Percentiles rank a stretch among this genome's conserved stretches.
These are phyloP conservation scores for Chanos chanos DNA, from an alignment of 2,797 vertebrate genomes.

Conservation along the genomic window DNA sequence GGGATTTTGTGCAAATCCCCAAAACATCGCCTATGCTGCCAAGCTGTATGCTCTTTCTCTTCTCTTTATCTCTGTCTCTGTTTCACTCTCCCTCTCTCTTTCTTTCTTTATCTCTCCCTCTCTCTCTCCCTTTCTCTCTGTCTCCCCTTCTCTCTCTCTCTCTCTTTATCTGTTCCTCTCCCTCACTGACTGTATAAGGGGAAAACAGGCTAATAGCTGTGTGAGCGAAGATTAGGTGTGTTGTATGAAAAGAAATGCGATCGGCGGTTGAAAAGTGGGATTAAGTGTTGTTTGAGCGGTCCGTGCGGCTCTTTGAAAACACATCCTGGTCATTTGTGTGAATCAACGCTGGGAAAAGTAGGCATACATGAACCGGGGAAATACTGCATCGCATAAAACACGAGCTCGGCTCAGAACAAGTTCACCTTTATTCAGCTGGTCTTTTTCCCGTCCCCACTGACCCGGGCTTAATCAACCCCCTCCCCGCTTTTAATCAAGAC, in stretches of 20 bases:
- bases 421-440: neutral
- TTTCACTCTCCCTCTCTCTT: neutral
- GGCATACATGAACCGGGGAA: neutral
- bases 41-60: no score
- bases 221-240: slow-evolving; percentile 1
- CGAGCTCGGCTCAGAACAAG: neutral
- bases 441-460: slow-evolving; percentile 12
- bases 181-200: neutral
- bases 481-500: slow-evolving; percentile 11
- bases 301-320: neutral
- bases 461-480: slow-evolving; percentile 22
- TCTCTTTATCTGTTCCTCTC: slow-evolving; percentile 3
- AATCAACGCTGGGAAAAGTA: neutral
- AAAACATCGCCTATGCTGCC: slow-evolving; percentile 31
- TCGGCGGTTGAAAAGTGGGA: neutral
- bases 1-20: slow-evolving; percentile 24
- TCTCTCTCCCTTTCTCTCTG: slow-evolving; percentile 2
- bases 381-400: no score
- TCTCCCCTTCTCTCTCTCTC: neutral
- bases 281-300: neutral
- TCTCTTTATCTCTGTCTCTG: slow-evolving; percentile 3
- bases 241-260: neutral
- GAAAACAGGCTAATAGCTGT: slow-evolving; percentile 28
- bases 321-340: neutral
- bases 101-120: slow-evolving; percentile 3